Base-by-base conservation (phyloP, 2,888 invertebrate genomes). In the Polydrusus cervinus region DNA sequence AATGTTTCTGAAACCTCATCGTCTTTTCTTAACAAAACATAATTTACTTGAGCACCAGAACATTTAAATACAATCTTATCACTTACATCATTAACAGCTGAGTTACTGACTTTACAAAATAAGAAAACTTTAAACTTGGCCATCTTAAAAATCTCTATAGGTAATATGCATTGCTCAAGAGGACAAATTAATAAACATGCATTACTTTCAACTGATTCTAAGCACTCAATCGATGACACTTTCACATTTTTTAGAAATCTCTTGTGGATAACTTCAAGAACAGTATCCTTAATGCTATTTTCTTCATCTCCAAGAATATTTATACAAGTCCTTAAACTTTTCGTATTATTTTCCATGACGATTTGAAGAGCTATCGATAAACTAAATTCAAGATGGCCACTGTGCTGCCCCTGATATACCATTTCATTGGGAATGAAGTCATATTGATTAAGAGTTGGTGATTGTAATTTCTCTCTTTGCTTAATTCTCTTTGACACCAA, bases 321-420 rank as follows among this genome's bases (percentile, higher is more conserved):
- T 40, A 73, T 62, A 25, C 38, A 14, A 6, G 68, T 30, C 18
- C n/a, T 38, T 8, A 9, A n/a, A 45, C 11, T 57, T 0, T 5
- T 14, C n/a, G 47, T 14, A 16, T 47, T 67, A 62, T 78, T 78
- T 60, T 78, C 78, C 1, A 65, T 47, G 0, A 76, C 74, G 16
- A 78, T 78, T 65, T 78, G 78, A n/a, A 78, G 18, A 0, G 40
- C 51, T 13, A 74, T 55, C 7, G 40, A 25, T 60, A 73, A 62
- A 30, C 65, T 65, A 11, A 69, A 51, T 3, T 71, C 43, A 13
- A 64, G 16, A 62, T 18, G 16, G 14, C 20, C 38, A 10, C 47
- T 87, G 88, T 0, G 92, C 85, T 38, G 87, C 85, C 49, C 14
- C 7, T 34, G 16, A 14, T 62, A 18, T 11, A 34, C 53, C 13